Conservation (phyloP, 2,797 vertebrate genomes). For the Lagodon rhomboides region DNA sequence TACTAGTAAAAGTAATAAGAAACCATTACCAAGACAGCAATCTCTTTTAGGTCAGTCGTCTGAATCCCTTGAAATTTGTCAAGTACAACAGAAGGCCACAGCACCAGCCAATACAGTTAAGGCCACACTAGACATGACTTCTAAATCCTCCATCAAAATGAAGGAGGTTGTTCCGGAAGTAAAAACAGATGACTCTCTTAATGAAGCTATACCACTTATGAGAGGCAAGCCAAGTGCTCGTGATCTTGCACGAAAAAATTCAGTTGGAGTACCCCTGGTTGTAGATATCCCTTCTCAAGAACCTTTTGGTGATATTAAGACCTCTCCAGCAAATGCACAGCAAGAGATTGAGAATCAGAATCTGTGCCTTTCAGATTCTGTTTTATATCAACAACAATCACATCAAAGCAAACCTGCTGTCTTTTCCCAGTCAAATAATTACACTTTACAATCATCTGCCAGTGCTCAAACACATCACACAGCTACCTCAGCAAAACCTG, state of each 20-base stretch:
- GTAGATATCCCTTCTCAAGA: conserved; percentile 61
- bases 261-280: conserved; percentile 71
- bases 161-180: conserved; percentile 20
- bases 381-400: conserved; percentile 38
- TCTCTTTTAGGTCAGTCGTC: conserved; percentile 39
- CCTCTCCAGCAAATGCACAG: conserved; percentile 29
- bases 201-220: conserved; percentile 69
- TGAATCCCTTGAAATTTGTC: conserved; percentile 43
- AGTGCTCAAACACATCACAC: conserved; percentile 33
- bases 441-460: conserved; percentile 8
- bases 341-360: conserved; percentile 13
- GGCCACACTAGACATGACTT: conserved; percentile 69
- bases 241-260: conserved; percentile 61
- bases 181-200: neutral
- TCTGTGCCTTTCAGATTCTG: conserved; percentile 28
- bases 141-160: conserved; percentile 41
- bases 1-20: conserved; percentile 13
- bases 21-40: conserved; percentile 41
- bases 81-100: conserved; percentile 47
- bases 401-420: conserved; percentile 27
- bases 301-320: conserved; percentile 9
- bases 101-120: conserved; percentile 66
- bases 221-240: conserved; percentile 63
- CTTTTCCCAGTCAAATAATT: conserved; percentile 28
- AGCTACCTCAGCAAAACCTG: conserved; percentile 57